Conservation (phyloP, 2,797 vertebrate genomes). For the Sebastes flavidus region DNA sequence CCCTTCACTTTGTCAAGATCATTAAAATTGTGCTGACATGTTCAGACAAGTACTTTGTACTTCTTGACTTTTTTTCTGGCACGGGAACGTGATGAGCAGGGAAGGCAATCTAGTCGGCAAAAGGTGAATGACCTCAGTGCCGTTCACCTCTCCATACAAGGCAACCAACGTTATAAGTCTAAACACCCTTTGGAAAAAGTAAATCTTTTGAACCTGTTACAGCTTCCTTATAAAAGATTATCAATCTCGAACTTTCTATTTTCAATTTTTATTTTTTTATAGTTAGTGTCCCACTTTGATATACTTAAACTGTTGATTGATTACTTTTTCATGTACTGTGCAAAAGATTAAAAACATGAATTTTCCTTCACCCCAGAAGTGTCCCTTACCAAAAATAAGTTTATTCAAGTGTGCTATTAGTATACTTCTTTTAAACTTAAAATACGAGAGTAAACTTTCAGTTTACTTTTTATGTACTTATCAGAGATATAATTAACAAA, state of each 20-base stretch:
- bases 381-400: no score
- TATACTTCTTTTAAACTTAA: no score
- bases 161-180: not conserved
- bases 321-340: not conserved
- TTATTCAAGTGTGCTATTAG: no score
- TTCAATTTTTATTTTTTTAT: not conserved
- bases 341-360: not conserved
- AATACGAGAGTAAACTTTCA: no score
- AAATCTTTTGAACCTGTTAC: not conserved
- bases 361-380: not conserved
- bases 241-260: not conserved
- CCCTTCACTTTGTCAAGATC: conserved; percentile 3
- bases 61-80: not conserved
- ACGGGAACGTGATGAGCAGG: not conserved
- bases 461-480: no score
- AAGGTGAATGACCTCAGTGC: conserved; percentile 50
- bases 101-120: fast-evolving
- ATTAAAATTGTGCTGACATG: not conserved
- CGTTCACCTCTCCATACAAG: not conserved
- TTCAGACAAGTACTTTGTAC: not conserved
- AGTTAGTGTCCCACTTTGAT: not conserved
- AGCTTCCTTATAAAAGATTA: not conserved
- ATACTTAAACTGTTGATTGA: not conserved
- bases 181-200: not conserved
- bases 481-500: no score